A percentile compares a stretch with the other conserved stretches of the same genome.
These are phyloP conservation scores for Rhyacophila brunnea DNA, from an alignment of 1,140 invertebrate species.

Conservation along the genomic window DNA sequence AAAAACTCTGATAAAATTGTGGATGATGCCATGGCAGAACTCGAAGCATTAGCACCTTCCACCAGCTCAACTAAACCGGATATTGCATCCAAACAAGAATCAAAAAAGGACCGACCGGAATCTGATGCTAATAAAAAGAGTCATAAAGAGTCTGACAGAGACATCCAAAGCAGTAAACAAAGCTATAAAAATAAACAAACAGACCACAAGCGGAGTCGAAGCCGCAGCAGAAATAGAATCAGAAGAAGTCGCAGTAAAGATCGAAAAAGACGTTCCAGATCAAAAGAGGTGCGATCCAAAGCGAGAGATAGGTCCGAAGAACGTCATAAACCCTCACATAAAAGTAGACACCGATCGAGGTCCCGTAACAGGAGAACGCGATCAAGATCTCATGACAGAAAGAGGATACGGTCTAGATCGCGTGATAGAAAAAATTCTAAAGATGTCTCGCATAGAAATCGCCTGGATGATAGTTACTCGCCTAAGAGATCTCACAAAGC, in stretches of 20 bases:
- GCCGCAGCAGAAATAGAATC: constrained; percentile 38
- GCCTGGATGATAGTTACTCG: constrained; percentile 16
- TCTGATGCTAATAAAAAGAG: constrained; percentile 3
- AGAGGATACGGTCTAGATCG: constrained; percentile 42
- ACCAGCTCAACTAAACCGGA: constrained; percentile 35
- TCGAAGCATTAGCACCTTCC: constrained; percentile 83
- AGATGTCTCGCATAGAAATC: constrained; percentile 30
- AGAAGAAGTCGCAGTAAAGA: constrained; percentile 38
- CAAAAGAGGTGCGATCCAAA: constrained; percentile 38
- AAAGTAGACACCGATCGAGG: constrained; percentile 40
- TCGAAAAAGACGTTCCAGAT: constrained; percentile 39
- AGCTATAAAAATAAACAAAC: constrained; percentile 27
- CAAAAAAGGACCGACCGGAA: not conserved
- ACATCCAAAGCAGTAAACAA: constrained; percentile 29
- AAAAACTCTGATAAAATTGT: constrained; percentile 57
- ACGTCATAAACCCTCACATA: constrained; percentile 3
- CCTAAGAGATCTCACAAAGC: constrained; percentile 36
- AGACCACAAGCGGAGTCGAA: constrained; percentile 27
- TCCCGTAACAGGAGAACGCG: constrained; percentile 44
- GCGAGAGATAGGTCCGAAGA: constrained; percentile 3
- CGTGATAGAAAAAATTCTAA: constrained; percentile 37
- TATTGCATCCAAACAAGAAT: not conserved
- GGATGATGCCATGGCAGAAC: constrained; percentile 82
- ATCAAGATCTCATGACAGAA: constrained; percentile 43
- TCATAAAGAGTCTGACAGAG: constrained; percentile 23